Conservation (phyloP, 1,140 invertebrate genomes). For the Drosophila kikkawai region DNA sequence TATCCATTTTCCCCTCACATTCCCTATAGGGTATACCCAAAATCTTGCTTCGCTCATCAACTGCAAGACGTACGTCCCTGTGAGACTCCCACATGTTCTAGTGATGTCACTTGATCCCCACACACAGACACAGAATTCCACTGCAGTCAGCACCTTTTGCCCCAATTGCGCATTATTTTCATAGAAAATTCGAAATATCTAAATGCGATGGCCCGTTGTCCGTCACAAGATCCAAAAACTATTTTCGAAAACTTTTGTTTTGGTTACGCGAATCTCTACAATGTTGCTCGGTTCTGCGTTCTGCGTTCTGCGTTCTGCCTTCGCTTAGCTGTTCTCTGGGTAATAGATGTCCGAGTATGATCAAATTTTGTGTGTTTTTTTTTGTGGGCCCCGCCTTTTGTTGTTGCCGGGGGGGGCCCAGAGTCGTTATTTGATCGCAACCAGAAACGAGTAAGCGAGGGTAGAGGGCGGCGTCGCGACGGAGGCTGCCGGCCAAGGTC, state of each 20-base stretch:
- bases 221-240: conserved; percentile 45
- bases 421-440: conserved; percentile 64
- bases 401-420: conserved; percentile 15
- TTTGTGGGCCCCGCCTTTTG: conserved; percentile 19
- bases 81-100: background rate
- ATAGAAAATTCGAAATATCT: conserved; percentile 8
- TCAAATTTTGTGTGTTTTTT: conserved; percentile 28
- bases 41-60: conserved; percentile 24
- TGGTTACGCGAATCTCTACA: conserved; percentile 25
- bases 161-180: conserved; percentile 60
- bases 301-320: background rate
- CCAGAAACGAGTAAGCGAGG: conserved; percentile 37
- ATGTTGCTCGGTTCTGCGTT: conserved; percentile 8
- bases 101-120: conserved; percentile 55
- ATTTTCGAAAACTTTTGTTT: conserved; percentile 46
- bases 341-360: conserved; percentile 41
- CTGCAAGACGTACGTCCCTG: background rate
- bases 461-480: background rate
- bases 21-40: background rate
- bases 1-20: background rate
- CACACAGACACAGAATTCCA: conserved; percentile 19
- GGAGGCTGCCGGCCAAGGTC: conserved; percentile 56
- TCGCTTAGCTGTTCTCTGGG: conserved; percentile 11
- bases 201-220: background rate
- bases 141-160: conserved; percentile 30